Conservation (phyloP, 2,113 vertebrate species). For the Periophthalmus modestus region DNA sequence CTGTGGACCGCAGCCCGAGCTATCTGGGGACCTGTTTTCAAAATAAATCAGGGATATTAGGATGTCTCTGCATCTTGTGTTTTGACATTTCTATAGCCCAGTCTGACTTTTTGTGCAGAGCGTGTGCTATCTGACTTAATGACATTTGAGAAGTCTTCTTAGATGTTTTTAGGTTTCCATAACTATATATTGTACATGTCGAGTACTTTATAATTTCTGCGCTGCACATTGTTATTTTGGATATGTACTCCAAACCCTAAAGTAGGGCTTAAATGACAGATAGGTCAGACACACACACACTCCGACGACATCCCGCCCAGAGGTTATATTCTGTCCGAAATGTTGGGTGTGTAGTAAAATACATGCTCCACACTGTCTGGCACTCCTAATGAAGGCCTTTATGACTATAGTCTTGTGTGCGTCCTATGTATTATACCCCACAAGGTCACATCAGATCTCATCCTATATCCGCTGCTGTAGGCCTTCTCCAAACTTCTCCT, state of each 20-base stretch:
- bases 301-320: constrained; percentile 77
- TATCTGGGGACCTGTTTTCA: constrained; percentile 66
- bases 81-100: constrained; percentile 73
- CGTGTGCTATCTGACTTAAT: constrained; percentile 70
- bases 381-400: constrained; percentile 80
- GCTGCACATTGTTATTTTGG: constrained; percentile 81
- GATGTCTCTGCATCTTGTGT: constrained; percentile 70
- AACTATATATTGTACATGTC: constrained; percentile 82
- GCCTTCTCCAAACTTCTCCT: background rate
- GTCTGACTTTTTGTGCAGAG: constrained; percentile 45
- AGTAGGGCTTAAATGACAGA: constrained; percentile 81
- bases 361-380: constrained; percentile 82
- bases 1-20: constrained; percentile 61
- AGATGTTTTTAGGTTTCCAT: constrained; percentile 73
- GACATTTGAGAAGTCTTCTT: constrained; percentile 70
- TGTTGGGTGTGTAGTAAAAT: constrained; percentile 84
- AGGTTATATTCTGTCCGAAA: constrained; percentile 82
- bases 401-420: constrained; percentile 70
- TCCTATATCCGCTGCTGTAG: constrained; percentile 33
- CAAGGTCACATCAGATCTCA: constrained; percentile 53
- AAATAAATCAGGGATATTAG: constrained; percentile 72
- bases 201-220: constrained; percentile 82
- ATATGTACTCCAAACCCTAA: constrained; percentile 79
- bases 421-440: constrained; percentile 66
- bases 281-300: constrained; percentile 56